Conservation (phyloP, 1,140 invertebrate species). For the Heterodera schachtii region DNA sequence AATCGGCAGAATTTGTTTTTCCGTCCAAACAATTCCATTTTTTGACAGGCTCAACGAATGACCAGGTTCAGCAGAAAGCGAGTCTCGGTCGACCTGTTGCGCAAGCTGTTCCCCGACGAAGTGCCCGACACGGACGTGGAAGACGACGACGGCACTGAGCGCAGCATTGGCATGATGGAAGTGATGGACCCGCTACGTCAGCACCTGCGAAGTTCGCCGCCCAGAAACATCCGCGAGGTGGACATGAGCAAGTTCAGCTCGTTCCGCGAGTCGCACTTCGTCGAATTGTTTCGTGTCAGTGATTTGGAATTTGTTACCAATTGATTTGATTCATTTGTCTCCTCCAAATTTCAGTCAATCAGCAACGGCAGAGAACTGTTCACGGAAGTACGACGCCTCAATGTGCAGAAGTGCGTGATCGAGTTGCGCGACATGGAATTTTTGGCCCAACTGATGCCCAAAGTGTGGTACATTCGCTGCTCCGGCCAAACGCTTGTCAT, state of each 20-base stretch:
- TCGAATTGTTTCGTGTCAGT: conserved; percentile 19
- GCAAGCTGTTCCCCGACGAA: conserved; percentile 18
- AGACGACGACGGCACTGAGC: neutral
- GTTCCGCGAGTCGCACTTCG: conserved; percentile 26
- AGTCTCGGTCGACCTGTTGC: conserved; percentile 17
- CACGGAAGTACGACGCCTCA: conserved; percentile 18
- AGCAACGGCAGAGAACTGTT: conserved; percentile 23
- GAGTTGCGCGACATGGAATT: conserved; percentile 25
- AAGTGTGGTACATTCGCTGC: conserved; percentile 26
- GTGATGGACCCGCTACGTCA: conserved; percentile 8
- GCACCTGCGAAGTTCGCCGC: conserved; percentile 9
- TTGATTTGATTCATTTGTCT: neutral
- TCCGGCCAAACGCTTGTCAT: conserved; percentile 17
- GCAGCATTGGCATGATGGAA: conserved; percentile 13
- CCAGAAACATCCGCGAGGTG: conserved; percentile 22
- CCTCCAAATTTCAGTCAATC: conserved; percentile 22
- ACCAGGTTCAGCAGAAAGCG: conserved; percentile 22
- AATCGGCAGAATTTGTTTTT: neutral
- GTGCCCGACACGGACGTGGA: neutral
- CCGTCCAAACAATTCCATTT: neutral
- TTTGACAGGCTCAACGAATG: conserved; percentile 17
- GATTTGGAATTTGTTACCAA: no score
- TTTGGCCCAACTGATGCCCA: conserved; percentile 29
- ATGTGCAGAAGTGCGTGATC: conserved; percentile 23
- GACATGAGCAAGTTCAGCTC: conserved; percentile 20